Conservation (phyloP, 2,113 vertebrate species). For the Ceyx margarethae region DNA sequence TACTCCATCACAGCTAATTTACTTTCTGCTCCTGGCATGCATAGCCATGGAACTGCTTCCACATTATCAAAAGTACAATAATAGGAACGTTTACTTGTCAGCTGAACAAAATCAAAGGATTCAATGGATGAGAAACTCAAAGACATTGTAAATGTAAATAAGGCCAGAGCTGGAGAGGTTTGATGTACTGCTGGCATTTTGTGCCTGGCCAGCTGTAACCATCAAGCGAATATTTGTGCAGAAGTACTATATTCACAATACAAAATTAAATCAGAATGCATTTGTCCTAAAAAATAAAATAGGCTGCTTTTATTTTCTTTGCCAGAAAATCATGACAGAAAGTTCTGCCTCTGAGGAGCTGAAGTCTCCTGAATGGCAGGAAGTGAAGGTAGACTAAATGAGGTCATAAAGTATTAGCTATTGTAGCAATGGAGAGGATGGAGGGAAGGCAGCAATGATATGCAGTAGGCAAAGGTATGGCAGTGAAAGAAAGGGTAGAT, state of each 20-base stretch:
- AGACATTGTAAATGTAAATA: slow-evolving; percentile 7
- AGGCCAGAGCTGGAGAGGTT: neutral
- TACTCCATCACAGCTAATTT: neutral
- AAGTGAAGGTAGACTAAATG: neutral
- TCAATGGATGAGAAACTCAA: neutral
- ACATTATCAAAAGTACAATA: neutral
- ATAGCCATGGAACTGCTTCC: neutral
- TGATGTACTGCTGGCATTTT: neutral
- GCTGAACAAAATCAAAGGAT: neutral
- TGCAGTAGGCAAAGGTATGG: neutral
- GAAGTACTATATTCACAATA: neutral
- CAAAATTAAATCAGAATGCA: slow-evolving; percentile 16
- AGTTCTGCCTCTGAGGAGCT: neutral
- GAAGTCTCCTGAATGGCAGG: neutral
- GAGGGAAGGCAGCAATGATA: neutral
- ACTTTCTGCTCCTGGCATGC: neutral
- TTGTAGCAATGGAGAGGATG: neutral
- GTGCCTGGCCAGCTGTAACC: neutral
- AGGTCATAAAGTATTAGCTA: neutral
- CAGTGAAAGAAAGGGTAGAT: neutral
- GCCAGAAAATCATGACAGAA: neutral
- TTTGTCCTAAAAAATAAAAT: slow-evolving; percentile 19
- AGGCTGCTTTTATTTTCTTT: neutral
- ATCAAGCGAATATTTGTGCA: neutral
- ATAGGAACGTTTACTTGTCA: slow-evolving; percentile 9